Base-by-base conservation (phyloP, 2,113 vertebrate species). In the Pterophyllum scalare region DNA sequence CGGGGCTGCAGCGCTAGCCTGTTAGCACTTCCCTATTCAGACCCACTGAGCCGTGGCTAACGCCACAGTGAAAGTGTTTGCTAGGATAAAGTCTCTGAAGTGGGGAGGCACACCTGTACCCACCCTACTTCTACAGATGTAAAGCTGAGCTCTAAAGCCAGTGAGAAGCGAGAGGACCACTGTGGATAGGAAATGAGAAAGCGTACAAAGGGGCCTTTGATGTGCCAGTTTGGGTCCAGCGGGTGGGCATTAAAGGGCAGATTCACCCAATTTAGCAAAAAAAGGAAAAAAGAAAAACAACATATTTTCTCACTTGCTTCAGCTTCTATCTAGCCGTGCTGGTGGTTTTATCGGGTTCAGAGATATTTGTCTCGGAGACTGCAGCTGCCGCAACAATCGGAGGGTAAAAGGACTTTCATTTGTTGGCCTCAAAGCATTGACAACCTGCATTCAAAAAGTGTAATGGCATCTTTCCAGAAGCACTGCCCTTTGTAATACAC, bases 41-140 rank as follows among this genome's bases (percentile, higher is more conserved):
- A 90, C 7, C 35, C 93, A 81, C 82, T 90, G 91, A 94, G 91
- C 91, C 90, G 74, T 94, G 80, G 87, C 94, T 95, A 94, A 95
- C 92, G 81, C 84, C 28, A 5, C 82, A 46, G 77, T 91, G 92
- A 89, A 92, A 89, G 88, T 82, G 86, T 88, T 91, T 88, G 90
- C 91, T 83, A 33, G 82, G 87, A 75, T 85, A 85, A 89, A 91
- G 90, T 79, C 86, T 89, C 65, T 20, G 35, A 88, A 92, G 91
- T 79, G 81, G 72, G 85, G 46, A 65, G 83, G 75, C 28, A 43
- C 93, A 93, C 94, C 93, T 94, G 91, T 80, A 82, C 86, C 89
- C 82, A 12, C 70, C 81, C 87, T 31, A 24, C 85, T 24, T 28
- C 77, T 22, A 28, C 88, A 43, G 54, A 83, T 26, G 80, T 79